Evolutionary conservation across 2,888 invertebrate genomes (phyloP), one percentile per base, ranked within the genome.

Genomic region (Eulithis prunata): DNA sequence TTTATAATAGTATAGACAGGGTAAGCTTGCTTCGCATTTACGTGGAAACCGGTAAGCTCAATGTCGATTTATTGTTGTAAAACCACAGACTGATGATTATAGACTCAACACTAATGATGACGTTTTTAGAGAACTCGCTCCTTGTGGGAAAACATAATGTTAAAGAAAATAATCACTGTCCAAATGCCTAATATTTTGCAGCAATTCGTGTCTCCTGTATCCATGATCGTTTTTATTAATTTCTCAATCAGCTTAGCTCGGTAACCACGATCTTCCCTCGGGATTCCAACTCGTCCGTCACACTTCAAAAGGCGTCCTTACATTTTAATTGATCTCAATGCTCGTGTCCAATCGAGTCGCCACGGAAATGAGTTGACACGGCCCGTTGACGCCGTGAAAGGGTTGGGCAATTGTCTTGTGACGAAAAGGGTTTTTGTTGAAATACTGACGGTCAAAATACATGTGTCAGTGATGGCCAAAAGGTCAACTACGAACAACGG

Each of bases 311-410:
- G 81, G 81, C 87, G 81, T 82, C 77, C 83, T 79, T 82, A 83
- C 79, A 79, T 84, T 86, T 84, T 91, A 91, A 91, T 91, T 90
- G 91, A 86, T 90, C 88, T 85, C 87, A 90, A 91, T 90, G 89
- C 87, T 90, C 85, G 91, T 81, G 82, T 86, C 92, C 81, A 91
- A 93, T 92, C 82, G 81, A 87, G 84, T 88, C 82, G 90, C 78
- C 75, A 88, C 87, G 89, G 90, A 88, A 87, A 81, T 87, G 82
- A 83, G 81, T 87, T 83, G 83, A 73, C 78, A 75, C 77, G 76
- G 78, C 69, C 73, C 57, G 77, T 82, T 88, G 86, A 88, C 77
- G 64, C 64, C 66, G 62, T 70, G 72, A 77, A 78, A 73, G 69
- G 71, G 71, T 75, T 79, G 45, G 64, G 64, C 75, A 72, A 73